A percentile compares a stretch with the other conserved stretches of the same genome.
phyloP scores from a whole-genome alignment of 2,113 vertebrate genomes.

The Pao palembangensis region DNA sequence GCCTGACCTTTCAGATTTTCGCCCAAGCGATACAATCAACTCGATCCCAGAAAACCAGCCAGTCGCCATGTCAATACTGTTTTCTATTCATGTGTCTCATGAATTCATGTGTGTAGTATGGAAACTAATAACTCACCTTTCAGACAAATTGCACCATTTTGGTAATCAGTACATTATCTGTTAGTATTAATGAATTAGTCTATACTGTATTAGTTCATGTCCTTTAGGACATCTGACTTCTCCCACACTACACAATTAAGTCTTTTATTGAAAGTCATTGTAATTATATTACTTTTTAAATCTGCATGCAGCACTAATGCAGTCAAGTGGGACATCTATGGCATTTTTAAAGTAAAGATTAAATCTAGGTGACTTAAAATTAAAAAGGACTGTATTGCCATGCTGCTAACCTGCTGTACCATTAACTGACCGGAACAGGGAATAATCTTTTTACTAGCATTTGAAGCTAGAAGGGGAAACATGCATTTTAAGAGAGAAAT shows the following conservation, averaged over 20 bases:
- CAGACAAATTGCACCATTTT: slow-evolving; percentile 6
- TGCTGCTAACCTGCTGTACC: slow-evolving; percentile 30
- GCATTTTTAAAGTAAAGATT: slow-evolving; percentile 11
- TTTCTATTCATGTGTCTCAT: not conserved
- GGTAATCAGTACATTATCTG: slow-evolving; percentile 11
- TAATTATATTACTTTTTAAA: not conserved
- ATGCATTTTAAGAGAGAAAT: slow-evolving; percentile 48
- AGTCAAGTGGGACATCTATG: not conserved
- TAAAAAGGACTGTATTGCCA: not conserved
- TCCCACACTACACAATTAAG: not conserved
- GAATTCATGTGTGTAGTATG: too few species aligned
- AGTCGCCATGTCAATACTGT: not conserved
- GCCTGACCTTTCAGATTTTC: not conserved
- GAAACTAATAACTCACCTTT: slow-evolving; percentile 14
- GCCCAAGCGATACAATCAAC: not conserved
- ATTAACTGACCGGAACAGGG: not conserved
- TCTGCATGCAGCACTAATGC: slow-evolving; percentile 14
- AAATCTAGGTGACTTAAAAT: not conserved
- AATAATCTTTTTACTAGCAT: slow-evolving; percentile 2
- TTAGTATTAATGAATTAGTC: slow-evolving; percentile 9
- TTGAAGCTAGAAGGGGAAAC: slow-evolving; percentile 22
- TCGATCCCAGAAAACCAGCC: not conserved
- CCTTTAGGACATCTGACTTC: slow-evolving; percentile 1
- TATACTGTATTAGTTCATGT: slow-evolving; percentile 11
- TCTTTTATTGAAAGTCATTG: not conserved